These are phyloP conservation scores for Meteorus cinctellus DNA, from an alignment of 2,888 invertebrate genomes.

Conservation along the genomic window DNA sequence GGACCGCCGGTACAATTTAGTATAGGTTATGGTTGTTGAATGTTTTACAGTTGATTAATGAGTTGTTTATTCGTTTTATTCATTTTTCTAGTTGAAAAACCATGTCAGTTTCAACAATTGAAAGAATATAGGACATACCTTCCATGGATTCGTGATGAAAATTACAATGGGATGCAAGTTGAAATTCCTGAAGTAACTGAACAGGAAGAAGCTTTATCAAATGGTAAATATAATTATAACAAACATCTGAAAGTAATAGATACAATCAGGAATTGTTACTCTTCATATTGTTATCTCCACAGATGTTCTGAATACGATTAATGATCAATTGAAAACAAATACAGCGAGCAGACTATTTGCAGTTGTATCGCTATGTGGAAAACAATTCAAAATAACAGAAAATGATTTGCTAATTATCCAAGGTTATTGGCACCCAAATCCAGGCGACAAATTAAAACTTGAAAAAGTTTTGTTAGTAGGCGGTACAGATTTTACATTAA, in stretches of 20 bases:
- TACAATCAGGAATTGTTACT: too few relatives aligned
- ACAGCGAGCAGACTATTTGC: slow-evolving; percentile 83
- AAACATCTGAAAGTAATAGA: background rate
- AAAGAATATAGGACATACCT: background rate
- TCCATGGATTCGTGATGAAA: background rate
- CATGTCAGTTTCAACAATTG: background rate
- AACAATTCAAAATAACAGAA: slow-evolving; percentile 88
- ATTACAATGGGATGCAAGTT: background rate
- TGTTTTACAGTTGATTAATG: too few relatives aligned
- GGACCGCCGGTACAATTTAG: too few relatives aligned
- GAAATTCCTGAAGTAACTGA: slow-evolving; percentile 17
- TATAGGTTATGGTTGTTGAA: too few relatives aligned
- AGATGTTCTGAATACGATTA: background rate
- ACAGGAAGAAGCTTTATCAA: background rate
- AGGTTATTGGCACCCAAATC: slow-evolving; percentile 88
- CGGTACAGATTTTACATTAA: slow-evolving; percentile 84
- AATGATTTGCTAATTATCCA: slow-evolving; percentile 90
- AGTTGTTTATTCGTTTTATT: too few relatives aligned
- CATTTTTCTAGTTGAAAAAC: background rate
- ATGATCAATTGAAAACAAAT: background rate
- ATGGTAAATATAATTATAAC: background rate
- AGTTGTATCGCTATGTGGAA: slow-evolving; percentile 85
- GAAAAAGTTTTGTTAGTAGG: slow-evolving; percentile 91
- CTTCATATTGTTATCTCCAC: too few relatives aligned
- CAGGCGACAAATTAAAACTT: slow-evolving; percentile 85